Base-by-base conservation (phyloP, 2,797 vertebrate genomes). In the Neosalanx taihuensis region DNA sequence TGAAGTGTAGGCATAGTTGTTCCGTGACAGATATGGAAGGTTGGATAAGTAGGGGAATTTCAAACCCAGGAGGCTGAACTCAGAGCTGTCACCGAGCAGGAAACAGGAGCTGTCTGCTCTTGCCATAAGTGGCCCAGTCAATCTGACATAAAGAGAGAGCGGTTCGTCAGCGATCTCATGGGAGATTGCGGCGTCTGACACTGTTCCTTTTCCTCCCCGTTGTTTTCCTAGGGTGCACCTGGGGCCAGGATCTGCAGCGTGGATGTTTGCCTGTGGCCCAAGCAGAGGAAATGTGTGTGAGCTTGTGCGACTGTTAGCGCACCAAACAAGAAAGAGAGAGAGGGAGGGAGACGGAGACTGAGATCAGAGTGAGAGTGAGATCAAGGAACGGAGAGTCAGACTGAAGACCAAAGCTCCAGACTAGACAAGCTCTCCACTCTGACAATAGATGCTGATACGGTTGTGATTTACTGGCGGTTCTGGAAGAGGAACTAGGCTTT, bases 61-160 rank as follows among this genome's bases (percentile, higher is more conserved):
- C 56, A 84, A 85, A 68, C 73, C 72, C 76, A 83, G 68, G 72
- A 72, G 76, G 70, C 80, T 69, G n/a, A 68, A 70, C 74, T 73
- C 59, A 53, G 66, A 79, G 59, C 64, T 51, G 60, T 72, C 74
- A 70, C 68, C 69, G 69, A 66, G 78, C 70, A 77, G 59, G 60
- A 72, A 69, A 51, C 64, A 74, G 80, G 76, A 81, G 78, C 79
- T 83, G 84, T 76, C 83, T 76, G 79, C 71, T 84, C 84, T 78
- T 85, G 70, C 57, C 65, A 75, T 80, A 83, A 81, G 78, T 69
- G 73, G 66, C 64, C 71, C 79, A 35, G 79, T 74, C 82, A 78
- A 72, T 26, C 30, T 77, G 76, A 84, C 67, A 77, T 46, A 2
- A 46, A 46, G 41, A 71, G 81, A 73, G 65, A n/a, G 30, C 18